Percentiles rank a stretch among this genome's conserved stretches.
Conservation (phyloP, 1,140 invertebrate genomes). For the Anastrepha obliqua region DNA sequence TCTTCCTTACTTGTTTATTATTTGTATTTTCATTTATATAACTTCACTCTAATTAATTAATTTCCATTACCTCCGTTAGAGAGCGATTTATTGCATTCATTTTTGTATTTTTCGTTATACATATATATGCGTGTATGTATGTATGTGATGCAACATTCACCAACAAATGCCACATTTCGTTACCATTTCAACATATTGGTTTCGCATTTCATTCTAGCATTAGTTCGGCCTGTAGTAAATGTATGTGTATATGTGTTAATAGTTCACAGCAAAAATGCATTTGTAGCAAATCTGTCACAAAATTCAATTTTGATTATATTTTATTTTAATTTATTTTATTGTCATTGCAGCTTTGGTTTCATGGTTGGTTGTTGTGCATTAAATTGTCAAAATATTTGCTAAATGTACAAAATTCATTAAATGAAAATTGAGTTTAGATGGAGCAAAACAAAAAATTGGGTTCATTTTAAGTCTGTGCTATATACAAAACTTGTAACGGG, state of each 20-base stretch:
- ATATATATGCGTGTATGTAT: background rate
- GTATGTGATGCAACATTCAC: background rate
- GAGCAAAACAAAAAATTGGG: background rate
- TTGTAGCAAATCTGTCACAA: constrained; percentile 44
- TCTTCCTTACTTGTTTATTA: no score
- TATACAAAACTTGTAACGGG: no score
- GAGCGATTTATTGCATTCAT: background rate
- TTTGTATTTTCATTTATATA: no score
- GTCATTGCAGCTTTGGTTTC: constrained; percentile 36
- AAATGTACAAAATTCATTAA: constrained; percentile 34
- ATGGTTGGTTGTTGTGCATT: constrained; percentile 6
- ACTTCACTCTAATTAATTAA: no score
- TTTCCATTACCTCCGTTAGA: background rate
- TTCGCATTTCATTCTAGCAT: constrained; percentile 17
- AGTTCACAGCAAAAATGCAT: constrained; percentile 41
- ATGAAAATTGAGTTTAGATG: constrained; percentile 14
- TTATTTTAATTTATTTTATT: constrained; percentile 54
- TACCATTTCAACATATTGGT: constrained; percentile 3
- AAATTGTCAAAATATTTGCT: constrained; percentile 54
- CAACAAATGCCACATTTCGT: background rate
- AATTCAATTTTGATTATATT: constrained; percentile 50
- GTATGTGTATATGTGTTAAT: background rate
- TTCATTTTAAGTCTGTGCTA: no score
- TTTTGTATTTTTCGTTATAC: background rate
- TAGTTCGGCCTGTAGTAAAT: background rate